Evolutionary conservation across 2,113 vertebrate genomes (phyloP).

Genomic region (Ctenomys sociabilis): DNA sequence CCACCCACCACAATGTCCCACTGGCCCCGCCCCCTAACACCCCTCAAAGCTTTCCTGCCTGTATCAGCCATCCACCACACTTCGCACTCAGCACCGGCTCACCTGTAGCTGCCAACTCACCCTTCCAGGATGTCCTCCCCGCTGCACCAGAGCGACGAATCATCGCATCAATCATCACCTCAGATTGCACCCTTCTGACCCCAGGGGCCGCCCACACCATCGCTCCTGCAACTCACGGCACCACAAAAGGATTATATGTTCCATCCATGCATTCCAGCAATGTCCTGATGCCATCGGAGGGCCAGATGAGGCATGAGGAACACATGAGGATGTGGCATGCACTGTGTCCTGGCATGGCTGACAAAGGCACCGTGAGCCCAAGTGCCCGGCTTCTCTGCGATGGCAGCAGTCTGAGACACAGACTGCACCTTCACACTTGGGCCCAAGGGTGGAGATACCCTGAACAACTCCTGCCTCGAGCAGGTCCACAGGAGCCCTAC

Average conservation of each 20-base stretch:
- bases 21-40: background rate
- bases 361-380: background rate
- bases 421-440: background rate
- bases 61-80: background rate
- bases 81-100: background rate
- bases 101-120: background rate
- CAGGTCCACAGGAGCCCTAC: too few relatives aligned
- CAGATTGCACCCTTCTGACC: background rate
- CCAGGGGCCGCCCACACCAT: rapidly evolving
- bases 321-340: rapidly evolving
- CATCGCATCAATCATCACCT: background rate
- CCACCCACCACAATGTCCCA: rapidly evolving
- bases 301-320: background rate
- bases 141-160: rapidly evolving
- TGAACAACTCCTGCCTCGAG: rapidly evolving
- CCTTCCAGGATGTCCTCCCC: rapidly evolving
- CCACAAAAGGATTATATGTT: background rate
- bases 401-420: background rate
- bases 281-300: background rate
- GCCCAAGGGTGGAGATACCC: rapidly evolving
- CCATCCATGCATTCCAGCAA: rapidly evolving
- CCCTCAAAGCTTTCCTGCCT: background rate
- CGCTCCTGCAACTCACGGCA: rapidly evolving
- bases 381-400: background rate
- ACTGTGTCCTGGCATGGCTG: background rate